Evolutionary conservation across 2,113 vertebrate species (phyloP).

Genomic region (Carettochelys insculpta): DNA sequence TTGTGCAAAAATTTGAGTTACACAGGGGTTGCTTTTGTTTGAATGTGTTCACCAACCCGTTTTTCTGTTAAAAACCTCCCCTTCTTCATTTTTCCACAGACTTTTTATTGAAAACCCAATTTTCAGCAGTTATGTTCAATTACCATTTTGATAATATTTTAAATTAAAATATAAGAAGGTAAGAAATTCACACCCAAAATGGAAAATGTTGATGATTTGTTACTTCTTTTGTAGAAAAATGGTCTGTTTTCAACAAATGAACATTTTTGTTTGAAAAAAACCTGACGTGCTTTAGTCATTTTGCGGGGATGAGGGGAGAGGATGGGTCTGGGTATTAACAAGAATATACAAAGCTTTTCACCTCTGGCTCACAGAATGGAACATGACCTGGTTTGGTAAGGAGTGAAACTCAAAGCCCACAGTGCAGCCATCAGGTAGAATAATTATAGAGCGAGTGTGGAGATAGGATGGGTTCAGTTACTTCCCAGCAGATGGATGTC

Average conservation of each 20-base stretch:
- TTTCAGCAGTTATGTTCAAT: not conserved
- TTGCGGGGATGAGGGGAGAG: not conserved
- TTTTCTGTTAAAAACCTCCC: not conserved
- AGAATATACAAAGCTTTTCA: not conserved
- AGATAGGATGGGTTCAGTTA: conserved; percentile 20
- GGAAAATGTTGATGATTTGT: not conserved
- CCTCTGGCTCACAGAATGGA: not conserved
- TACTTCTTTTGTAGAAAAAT: not conserved
- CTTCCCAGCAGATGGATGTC: conserved; percentile 21
- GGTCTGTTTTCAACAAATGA: not conserved
- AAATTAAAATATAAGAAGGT: not conserved
- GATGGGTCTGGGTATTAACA: not conserved
- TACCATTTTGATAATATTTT: not conserved
- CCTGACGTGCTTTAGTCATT: not conserved
- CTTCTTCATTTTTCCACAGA: not conserved
- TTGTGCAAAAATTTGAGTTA: no score
- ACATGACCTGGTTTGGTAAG: not conserved
- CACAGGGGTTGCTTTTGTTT: not conserved
- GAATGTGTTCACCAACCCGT: not conserved
- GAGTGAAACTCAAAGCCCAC: conserved; percentile 9
- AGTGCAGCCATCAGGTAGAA: conserved; percentile 11
- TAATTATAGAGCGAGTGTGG: not conserved
- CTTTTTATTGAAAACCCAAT: not conserved
- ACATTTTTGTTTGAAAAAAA: not conserved
- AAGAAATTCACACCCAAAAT: not conserved